Conservation (phyloP, 2,888 invertebrate genomes). For the Atrina japonica region DNA sequence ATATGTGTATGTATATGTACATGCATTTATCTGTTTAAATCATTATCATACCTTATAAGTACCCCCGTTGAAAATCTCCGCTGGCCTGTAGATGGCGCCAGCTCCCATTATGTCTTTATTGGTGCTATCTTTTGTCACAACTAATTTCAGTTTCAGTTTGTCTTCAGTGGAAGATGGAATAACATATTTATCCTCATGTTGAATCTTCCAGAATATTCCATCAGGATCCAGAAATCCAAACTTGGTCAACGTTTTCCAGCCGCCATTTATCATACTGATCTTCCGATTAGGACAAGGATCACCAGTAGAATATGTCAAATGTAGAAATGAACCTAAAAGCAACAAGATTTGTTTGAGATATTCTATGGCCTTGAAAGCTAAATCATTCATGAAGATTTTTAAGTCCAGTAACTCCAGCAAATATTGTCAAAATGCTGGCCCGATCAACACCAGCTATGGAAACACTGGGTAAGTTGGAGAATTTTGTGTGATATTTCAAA, state of each 20-base stretch:
- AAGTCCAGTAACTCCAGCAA: too few species aligned
- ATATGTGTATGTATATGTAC: too few species aligned
- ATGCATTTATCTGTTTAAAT: too few species aligned
- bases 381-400: too few species aligned
- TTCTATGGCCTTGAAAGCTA: too few species aligned
- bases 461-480: too few species aligned
- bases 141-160: conserved; percentile 46
- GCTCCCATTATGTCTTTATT: conserved; percentile 45
- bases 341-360: too few species aligned
- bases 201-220: conserved; percentile 49
- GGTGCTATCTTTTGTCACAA: conserved; percentile 45
- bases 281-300: conserved; percentile 41
- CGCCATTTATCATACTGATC: conserved; percentile 22
- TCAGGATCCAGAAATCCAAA: conserved; percentile 48
- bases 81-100: conserved; percentile 47
- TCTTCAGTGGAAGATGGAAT: conserved; percentile 37
- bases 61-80: conserved; percentile 50
- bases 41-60: conserved; percentile 49
- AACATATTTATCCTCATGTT: conserved; percentile 44
- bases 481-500: too few species aligned
- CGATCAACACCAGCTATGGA: too few species aligned
- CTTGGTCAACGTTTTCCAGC: conserved; percentile 44
- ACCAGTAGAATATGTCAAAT: conserved; percentile 35
- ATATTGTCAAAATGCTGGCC: too few species aligned
- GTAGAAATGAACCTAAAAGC: conserved; percentile 44